These are phyloP conservation scores for Hirtodrosophila trivittata DNA, from an alignment of 2,888 invertebrate species.

Conservation along the genomic window DNA sequence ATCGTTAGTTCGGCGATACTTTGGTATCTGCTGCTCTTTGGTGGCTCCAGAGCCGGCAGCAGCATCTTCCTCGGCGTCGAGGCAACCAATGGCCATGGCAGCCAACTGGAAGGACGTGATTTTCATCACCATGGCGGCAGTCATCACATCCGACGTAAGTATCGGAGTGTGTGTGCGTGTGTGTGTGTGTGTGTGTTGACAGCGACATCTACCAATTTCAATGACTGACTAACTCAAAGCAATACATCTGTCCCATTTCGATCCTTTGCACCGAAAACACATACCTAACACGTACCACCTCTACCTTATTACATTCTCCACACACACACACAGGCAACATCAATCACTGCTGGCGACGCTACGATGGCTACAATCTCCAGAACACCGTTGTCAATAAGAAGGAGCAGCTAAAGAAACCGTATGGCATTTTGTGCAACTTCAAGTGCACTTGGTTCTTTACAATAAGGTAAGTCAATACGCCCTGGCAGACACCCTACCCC, in stretches of 20 bases:
- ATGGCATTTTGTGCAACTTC: constrained; percentile 82
- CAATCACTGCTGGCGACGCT: constrained; percentile 83
- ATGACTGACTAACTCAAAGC: background rate
- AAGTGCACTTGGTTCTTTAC: constrained; percentile 83
- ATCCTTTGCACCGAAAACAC: background rate
- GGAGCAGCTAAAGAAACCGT: constrained; percentile 82
- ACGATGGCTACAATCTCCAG: constrained; percentile 83
- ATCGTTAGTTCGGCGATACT: constrained; percentile 73
- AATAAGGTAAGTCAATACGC: constrained; percentile 69
- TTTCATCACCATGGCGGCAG: constrained; percentile 80
- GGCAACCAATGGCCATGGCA: constrained; percentile 80
- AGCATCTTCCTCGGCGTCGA: constrained; percentile 49
- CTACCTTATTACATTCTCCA: background rate
- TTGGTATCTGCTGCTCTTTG: constrained; percentile 80
- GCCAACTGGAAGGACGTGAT: constrained; percentile 80
- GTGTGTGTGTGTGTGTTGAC: no score
- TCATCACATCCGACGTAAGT: constrained; percentile 81
- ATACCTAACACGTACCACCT: background rate
- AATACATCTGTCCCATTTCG: background rate
- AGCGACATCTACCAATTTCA: background rate
- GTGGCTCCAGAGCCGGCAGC: constrained; percentile 44
- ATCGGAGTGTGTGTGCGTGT: no score
- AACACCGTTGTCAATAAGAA: constrained; percentile 81
- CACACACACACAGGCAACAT: constrained; percentile 73
- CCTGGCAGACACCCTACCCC: background rate